A percentile compares a stretch with the other conserved stretches of the same genome.
Evolutionary conservation across 2,888 invertebrate species (phyloP).

Genomic region (Bombylius discolor): DNA sequence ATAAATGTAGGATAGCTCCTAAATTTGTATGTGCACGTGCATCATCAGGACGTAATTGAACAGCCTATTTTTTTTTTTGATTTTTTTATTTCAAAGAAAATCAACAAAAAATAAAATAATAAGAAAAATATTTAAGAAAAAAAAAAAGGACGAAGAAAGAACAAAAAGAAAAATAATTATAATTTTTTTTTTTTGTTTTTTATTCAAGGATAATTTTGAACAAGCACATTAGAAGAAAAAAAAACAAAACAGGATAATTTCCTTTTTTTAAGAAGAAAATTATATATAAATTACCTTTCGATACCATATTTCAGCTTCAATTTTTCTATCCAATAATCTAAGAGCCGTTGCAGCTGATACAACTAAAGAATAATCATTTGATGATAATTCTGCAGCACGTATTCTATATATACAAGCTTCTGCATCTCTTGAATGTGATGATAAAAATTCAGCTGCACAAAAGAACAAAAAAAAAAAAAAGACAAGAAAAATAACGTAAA

Average conservation of each 20-base stretch:
- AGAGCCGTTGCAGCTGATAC: conserved; percentile 82
- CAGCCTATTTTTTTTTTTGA: conserved; percentile 25
- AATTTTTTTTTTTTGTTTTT: too few relatives aligned
- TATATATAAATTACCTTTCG: conserved; percentile 44
- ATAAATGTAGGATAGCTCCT: conserved; percentile 87
- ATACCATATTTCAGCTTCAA: conserved; percentile 80
- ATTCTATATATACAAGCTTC: conserved; percentile 75
- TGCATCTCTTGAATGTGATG: conserved; percentile 59
- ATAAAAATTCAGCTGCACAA: conserved; percentile 70
- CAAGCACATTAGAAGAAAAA: too few relatives aligned
- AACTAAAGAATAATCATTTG: conserved; percentile 68
- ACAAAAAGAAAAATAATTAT: too few relatives aligned
- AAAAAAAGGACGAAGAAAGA: not conserved
- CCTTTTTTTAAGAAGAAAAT: too few relatives aligned
- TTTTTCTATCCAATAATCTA: conserved; percentile 65
- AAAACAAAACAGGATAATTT: too few relatives aligned
- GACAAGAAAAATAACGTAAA: not conserved
- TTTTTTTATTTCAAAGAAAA: not conserved
- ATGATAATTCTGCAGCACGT: conserved; percentile 62
- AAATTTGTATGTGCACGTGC: conserved; percentile 86
- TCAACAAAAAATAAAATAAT: not conserved
- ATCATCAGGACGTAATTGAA: conserved; percentile 49
- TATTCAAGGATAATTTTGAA: too few relatives aligned
- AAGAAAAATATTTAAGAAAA: not conserved
- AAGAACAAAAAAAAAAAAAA: conserved; percentile 2